A percentile compares a stretch with the other conserved stretches of the same genome.
phyloP scores from a whole-genome alignment of 1,140 invertebrate genomes.

The Macrotrachela quadricornifera region DNA sequence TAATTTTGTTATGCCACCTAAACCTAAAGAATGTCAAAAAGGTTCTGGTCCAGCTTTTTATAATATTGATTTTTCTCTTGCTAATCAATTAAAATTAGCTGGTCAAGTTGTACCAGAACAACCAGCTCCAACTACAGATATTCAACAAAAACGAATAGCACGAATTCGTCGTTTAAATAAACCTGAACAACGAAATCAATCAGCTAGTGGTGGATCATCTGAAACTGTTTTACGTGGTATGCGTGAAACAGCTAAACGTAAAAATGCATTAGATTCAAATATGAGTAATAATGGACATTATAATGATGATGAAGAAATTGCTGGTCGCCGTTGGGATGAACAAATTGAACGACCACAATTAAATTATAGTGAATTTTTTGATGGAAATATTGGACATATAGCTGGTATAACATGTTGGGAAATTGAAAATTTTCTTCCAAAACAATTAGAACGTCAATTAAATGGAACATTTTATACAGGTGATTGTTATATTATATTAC shows the following conservation, averaged over 20 bases:
- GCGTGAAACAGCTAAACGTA: slow-evolving; percentile 85
- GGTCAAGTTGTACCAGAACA: slow-evolving; percentile 49
- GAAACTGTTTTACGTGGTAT: slow-evolving; percentile 41
- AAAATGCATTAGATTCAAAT: slow-evolving; percentile 36
- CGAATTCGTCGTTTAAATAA: slow-evolving; percentile 7
- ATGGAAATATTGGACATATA: slow-evolving; percentile 68
- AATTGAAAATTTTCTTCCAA: slow-evolving; percentile 95
- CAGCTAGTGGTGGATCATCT: not conserved
- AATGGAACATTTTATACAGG: slow-evolving; percentile 97
- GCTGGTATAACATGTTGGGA: slow-evolving; percentile 64
- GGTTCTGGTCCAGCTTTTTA: slow-evolving; percentile 70
- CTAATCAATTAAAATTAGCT: slow-evolving; percentile 67
- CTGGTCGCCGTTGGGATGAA: slow-evolving; percentile 37
- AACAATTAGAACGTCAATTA: slow-evolving; percentile 52
- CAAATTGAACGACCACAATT: slow-evolving; percentile 73
- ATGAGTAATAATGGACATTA: slow-evolving; percentile 11
- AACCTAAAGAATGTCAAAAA: slow-evolving; percentile 39
- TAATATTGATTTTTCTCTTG: slow-evolving; percentile 93
- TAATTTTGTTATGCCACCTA: slow-evolving; percentile 88
- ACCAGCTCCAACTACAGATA: not conserved
- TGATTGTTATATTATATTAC: slow-evolving; percentile 91
- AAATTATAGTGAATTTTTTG: slow-evolving; percentile 98
- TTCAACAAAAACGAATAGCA: slow-evolving; percentile 12
- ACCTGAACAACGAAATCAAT: not conserved
- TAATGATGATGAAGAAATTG: slow-evolving; percentile 5